Percentiles rank a stretch among this genome's conserved stretches.
Conservation (phyloP, 35 echinoderm and acorn worm genomes). For the Nesometra sesokonis region DNA sequence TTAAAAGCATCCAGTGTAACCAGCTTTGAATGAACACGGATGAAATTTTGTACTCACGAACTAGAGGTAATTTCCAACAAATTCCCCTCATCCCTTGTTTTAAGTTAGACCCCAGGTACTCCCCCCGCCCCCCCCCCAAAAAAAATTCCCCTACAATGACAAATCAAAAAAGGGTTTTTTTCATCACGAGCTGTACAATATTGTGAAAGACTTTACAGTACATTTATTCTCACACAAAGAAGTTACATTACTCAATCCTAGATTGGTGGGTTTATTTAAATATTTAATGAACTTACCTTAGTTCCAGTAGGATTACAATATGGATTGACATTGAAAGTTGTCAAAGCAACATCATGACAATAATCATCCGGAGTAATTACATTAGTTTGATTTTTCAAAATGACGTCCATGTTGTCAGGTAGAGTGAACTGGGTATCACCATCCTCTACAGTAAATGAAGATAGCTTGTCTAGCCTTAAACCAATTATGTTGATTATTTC, state of each 20-base stretch:
- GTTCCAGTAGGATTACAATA: slow-evolving; percentile 45
- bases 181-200: too few species aligned
- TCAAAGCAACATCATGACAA: slow-evolving; percentile 48
- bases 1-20: background rate
- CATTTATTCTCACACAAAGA: too few species aligned
- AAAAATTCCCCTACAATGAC: too few species aligned
- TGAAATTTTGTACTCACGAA: background rate
- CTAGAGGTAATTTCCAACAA: too few species aligned
- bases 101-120: too few species aligned
- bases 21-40: too few species aligned
- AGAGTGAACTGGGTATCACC: slow-evolving; percentile 26
- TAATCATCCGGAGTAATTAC: background rate
- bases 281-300: slow-evolving; percentile 24
- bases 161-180: too few species aligned
- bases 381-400: background rate
- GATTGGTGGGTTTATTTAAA: background rate
- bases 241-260: background rate
- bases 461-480: background rate
- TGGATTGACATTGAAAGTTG: slow-evolving; percentile 56
- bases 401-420: slow-evolving; percentile 37
- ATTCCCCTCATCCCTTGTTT: too few species aligned
- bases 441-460: slow-evolving; percentile 1
- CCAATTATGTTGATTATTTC: background rate
- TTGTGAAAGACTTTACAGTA: too few species aligned
- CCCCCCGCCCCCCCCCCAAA: too few species aligned